These are phyloP conservation scores for Coilia nasus DNA, from an alignment of 2,797 vertebrate genomes.

Conservation along the genomic window DNA sequence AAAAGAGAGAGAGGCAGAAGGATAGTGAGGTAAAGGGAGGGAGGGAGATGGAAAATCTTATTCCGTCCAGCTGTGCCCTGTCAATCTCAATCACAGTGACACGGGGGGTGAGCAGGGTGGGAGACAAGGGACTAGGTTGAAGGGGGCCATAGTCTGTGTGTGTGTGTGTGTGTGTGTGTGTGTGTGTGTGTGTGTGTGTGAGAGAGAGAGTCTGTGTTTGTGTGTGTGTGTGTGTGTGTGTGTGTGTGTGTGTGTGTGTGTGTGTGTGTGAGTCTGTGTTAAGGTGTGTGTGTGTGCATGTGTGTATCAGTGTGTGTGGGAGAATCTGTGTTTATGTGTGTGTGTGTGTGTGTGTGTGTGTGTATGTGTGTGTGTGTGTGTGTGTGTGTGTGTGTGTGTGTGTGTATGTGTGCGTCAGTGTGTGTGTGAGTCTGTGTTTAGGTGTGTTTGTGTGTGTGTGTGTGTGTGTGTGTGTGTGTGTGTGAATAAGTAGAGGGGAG, in stretches of 20 bases:
- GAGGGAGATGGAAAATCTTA: slow-evolving; percentile 40
- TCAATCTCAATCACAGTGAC: slow-evolving; percentile 61
- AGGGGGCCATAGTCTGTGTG: not conserved
- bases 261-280: not conserved
- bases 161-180: slow-evolving; percentile 27
- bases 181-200: too few relatives aligned
- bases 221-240: slow-evolving; percentile 40
- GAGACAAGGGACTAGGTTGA: slow-evolving; percentile 32
- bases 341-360: too few relatives aligned
- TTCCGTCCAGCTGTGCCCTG: slow-evolving; percentile 72
- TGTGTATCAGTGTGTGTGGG: not conserved
- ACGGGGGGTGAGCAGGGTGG: slow-evolving; percentile 33
- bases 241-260: slow-evolving; percentile 50
- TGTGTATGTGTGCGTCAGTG: not conserved
- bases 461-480: too few relatives aligned
- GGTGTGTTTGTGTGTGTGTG: too few relatives aligned
- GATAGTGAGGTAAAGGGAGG: slow-evolving; percentile 17
- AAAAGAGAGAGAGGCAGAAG: not conserved
- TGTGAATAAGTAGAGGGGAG: slow-evolving; percentile 39
- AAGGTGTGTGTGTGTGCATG: slow-evolving; percentile 54
- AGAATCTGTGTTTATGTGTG: too few relatives aligned
- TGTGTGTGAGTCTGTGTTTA: slow-evolving; percentile 45
- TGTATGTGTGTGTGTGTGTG: too few relatives aligned
- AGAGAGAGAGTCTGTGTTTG: slow-evolving; percentile 32
- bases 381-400: not conserved